Evolutionary conservation across 2,797 vertebrate species (phyloP), one percentile per base, ranked within the genome.

Genomic region (Cynodonichthys magdalenae): DNA sequence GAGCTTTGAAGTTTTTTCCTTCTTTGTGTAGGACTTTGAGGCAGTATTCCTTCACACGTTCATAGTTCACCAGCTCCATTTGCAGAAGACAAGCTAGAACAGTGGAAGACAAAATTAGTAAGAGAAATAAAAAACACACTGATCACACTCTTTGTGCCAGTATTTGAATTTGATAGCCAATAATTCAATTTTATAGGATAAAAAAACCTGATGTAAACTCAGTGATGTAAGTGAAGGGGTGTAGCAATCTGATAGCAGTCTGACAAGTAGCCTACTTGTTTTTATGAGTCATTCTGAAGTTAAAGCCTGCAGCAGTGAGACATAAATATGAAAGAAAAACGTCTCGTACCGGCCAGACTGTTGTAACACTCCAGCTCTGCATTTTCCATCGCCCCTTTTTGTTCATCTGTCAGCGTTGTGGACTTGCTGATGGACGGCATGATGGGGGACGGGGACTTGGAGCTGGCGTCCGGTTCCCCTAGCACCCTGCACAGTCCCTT

Each of bases 291-390:
- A 87, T 87, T 66, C 55, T 66, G 70, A 66, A 75, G 73, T 69
- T 39, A 39, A 80, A 66, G 79, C 78, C 72, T 41, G 49, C 50
- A 68, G 50, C 34, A 46, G 24, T 24, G 24, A 24, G 24, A 3
- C 2, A 2, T 2, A 24, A 51, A 39, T n/a, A 42, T 34, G 55
- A 5, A 56, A 8, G 49, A 27, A 24, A 18, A 49, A 29, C 24
- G 29, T 50, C 31, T 66, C 81, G 90, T 85, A 98, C 97, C 97
- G 88, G 97, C 97, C 89, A 99, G 79, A 89, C 97, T 98, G 94
- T 98, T 99, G 95, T 99, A 99, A 85, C 97, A 99, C 87, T 98
- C 97, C 64, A 98, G 88, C 90, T 98, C 96, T 41, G 97, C 95
- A 71, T 94, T 95, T 90, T 99, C 97, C 92, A 96, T 94, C 59